Evolutionary conservation across 2,113 vertebrate genomes (phyloP).

Genomic region (Scalopus aquaticus): DNA sequence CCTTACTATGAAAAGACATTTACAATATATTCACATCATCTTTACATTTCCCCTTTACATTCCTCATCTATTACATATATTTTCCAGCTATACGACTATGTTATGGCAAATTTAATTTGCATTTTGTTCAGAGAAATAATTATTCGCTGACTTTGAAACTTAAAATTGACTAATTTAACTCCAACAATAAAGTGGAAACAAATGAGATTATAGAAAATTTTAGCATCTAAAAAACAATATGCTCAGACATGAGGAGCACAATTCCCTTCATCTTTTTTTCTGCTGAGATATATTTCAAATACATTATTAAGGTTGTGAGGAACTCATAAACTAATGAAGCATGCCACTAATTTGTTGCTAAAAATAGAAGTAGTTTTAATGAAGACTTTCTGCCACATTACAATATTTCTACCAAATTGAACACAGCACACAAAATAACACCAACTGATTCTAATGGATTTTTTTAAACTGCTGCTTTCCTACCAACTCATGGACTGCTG

Average conservation of each 20-base stretch:
- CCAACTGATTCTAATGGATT: neutral
- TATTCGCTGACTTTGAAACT: neutral
- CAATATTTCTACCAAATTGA: conserved; percentile 22
- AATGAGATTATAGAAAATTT: neutral
- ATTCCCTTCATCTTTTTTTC: neutral
- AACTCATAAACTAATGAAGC: neutral
- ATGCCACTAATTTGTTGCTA: neutral
- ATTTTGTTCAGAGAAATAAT: neutral
- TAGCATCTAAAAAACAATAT: neutral
- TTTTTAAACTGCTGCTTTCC: neutral
- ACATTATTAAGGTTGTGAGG: neutral
- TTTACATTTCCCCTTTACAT: neutral
- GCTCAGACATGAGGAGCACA: neutral
- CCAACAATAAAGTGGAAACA: neutral
- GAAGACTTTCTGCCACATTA: neutral
- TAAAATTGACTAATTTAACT: neutral
- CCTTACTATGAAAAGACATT: neutral
- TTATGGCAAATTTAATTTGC: neutral
- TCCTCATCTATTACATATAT: neutral
- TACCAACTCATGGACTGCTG: neutral
- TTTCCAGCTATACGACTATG: neutral
- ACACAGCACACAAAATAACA: conserved; percentile 48
- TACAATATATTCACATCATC: neutral
- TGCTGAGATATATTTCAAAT: neutral
- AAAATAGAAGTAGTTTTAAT: neutral